These are phyloP conservation scores for Adoxophyes honmai DNA, from an alignment of 1,140 invertebrate species.

Conservation along the genomic window DNA sequence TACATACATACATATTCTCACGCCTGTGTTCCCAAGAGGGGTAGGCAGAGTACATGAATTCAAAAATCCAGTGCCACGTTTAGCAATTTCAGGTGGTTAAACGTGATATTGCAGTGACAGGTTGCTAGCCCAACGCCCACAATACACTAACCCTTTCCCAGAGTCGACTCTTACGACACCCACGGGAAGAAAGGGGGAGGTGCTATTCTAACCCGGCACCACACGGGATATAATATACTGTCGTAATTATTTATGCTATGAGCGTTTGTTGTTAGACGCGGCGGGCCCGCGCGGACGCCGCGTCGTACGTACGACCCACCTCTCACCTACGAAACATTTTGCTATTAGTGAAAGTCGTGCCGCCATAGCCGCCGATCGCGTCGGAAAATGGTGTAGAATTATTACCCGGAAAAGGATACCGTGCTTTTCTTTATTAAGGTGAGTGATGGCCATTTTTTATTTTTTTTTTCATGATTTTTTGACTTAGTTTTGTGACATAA, in stretches of 20 bases:
- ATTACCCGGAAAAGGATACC: not conserved
- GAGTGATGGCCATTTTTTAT: not conserved
- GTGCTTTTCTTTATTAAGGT: constrained; percentile 2
- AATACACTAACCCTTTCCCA: too few relatives aligned
- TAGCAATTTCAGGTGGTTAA: too few relatives aligned
- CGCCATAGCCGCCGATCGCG: not conserved
- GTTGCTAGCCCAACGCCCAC: too few relatives aligned
- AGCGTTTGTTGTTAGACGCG: not conserved
- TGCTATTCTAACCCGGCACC: not conserved
- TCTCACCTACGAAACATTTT: not conserved
- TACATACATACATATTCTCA: too few relatives aligned
- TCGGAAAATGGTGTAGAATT: not conserved
- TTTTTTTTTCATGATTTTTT: not conserved
- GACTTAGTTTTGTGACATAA: too few relatives aligned
- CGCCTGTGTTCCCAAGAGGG: too few relatives aligned
- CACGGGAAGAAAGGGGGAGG: too few relatives aligned
- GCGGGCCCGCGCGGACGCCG: not conserved
- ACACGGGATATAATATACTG: not conserved
- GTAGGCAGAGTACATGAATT: too few relatives aligned
- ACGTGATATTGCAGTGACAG: too few relatives aligned
- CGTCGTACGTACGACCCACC: not conserved
- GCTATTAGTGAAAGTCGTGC: not conserved
- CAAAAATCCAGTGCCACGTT: too few relatives aligned
- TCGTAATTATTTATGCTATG: not conserved
- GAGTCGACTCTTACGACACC: too few relatives aligned